phyloP scores from a whole-genome alignment of 2,797 vertebrate species.

The Liasis olivaceus region DNA sequence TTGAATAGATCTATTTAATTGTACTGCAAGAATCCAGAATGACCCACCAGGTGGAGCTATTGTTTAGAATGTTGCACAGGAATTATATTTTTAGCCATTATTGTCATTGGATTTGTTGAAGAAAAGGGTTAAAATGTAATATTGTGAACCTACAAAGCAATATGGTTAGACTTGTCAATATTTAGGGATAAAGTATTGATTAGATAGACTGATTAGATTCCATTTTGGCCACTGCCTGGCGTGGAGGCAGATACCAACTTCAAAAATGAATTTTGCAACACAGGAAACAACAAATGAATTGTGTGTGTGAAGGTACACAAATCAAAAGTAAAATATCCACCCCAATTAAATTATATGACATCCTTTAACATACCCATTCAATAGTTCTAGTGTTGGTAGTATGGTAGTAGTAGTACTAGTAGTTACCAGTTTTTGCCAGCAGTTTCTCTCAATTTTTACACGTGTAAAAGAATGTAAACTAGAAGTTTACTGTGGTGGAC shows the following conservation, averaged over 20 bases:
- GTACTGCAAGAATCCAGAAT: not conserved
- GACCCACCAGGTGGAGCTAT: slow-evolving; percentile 66
- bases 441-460: not conserved
- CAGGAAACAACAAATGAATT: not conserved
- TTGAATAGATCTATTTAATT: not conserved
- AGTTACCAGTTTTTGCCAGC: not conserved
- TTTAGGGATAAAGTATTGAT: not conserved
- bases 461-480: not conserved
- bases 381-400: not conserved
- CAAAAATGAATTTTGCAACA: not conserved
- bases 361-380: not conserved
- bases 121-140: slow-evolving; percentile 24
- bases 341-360: not conserved
- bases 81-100: slow-evolving; percentile 46
- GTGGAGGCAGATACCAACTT: not conserved
- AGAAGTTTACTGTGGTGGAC: not conserved
- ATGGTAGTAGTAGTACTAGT: not conserved
- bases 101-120: slow-evolving; percentile 30
- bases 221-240: not conserved
- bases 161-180: not conserved
- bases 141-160: not conserved
- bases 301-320: not conserved
- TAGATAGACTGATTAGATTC: not conserved
- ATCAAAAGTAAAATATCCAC: not conserved
- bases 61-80: slow-evolving; percentile 16